Percentiles rank a stretch among this genome's conserved stretches.
Conservation (phyloP, 2,113 vertebrate species). For the Coptodon rendalli region DNA sequence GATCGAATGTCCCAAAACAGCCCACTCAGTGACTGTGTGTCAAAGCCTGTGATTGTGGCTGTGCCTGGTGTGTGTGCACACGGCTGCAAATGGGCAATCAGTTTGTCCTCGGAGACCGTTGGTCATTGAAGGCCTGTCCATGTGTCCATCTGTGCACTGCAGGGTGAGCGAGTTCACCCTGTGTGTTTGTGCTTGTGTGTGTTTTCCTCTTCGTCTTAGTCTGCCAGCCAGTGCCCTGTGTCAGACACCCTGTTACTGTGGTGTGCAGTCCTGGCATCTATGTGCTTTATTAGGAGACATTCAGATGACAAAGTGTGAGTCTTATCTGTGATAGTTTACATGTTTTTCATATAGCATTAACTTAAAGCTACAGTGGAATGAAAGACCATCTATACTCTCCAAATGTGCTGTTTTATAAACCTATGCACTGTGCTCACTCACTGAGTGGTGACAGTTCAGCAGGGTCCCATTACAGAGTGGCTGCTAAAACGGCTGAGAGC, state of each 20-base stretch:
- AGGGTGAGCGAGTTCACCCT: constrained; percentile 3
- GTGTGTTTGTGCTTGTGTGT: not conserved
- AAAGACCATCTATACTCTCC: not conserved
- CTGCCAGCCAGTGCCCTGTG: constrained; percentile 12
- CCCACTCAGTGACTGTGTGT: not conserved
- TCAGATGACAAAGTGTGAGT: not conserved
- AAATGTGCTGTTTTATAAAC: not conserved
- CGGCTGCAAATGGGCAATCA: not conserved
- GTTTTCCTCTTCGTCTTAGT: constrained; percentile 3
- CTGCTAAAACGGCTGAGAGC: not conserved
- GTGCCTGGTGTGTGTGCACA: not conserved
- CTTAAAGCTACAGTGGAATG: not conserved
- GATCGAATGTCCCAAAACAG: not conserved
- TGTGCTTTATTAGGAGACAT: not conserved
- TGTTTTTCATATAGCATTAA: not conserved
- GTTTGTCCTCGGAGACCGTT: constrained; percentile 21
- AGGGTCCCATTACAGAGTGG: not conserved
- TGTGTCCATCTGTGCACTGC: constrained; percentile 39
- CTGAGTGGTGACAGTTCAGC: not conserved
- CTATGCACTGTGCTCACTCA: not conserved
- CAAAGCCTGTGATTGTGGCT: not conserved
- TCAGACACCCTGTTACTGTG: constrained; percentile 32
- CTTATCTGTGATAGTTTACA: not conserved
- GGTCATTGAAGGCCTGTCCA: constrained; percentile 24
- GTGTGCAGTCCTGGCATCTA: not conserved